Conservation (phyloP, 2,113 vertebrate species). For the Romanogobio albipinnatus region DNA sequence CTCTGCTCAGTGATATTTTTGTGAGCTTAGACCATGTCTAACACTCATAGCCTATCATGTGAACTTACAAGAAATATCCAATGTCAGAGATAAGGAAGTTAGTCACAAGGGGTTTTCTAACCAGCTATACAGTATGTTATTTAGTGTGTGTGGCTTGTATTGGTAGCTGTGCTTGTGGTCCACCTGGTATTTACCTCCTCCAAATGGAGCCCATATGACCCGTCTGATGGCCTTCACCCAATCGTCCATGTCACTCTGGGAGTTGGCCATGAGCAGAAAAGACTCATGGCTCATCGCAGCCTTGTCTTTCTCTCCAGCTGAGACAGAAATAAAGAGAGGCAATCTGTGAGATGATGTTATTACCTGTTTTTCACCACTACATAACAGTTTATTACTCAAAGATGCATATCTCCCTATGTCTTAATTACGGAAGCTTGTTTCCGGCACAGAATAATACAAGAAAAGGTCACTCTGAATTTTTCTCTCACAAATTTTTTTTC, state of each 20-base stretch:
- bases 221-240: slow-evolving; percentile 95
- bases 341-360: background rate
- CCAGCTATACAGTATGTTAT: background rate
- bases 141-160: background rate
- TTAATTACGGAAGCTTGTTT: too few relatives aligned
- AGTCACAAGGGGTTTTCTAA: background rate
- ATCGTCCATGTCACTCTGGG: slow-evolving; percentile 94
- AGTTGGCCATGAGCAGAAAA: slow-evolving; percentile 94
- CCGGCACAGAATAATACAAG: too few relatives aligned
- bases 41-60: background rate
- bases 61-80: background rate
- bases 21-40: slow-evolving; percentile 31
- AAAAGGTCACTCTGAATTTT: too few relatives aligned
- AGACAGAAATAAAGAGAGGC: slow-evolving; percentile 73
- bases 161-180: background rate
- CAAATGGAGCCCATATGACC: slow-evolving; percentile 94
- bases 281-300: slow-evolving; percentile 86
- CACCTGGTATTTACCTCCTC: slow-evolving; percentile 82
- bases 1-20: slow-evolving; percentile 62
- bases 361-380: background rate
- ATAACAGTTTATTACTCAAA: background rate
- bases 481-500: too few relatives aligned
- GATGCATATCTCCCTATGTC: background rate
- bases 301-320: slow-evolving; percentile 83
- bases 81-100: background rate